A percentile compares a stretch with the other conserved stretches of the same genome.
phyloP scores from a whole-genome alignment of 2,113 vertebrate genomes.

The Terrapene triunguis region DNA sequence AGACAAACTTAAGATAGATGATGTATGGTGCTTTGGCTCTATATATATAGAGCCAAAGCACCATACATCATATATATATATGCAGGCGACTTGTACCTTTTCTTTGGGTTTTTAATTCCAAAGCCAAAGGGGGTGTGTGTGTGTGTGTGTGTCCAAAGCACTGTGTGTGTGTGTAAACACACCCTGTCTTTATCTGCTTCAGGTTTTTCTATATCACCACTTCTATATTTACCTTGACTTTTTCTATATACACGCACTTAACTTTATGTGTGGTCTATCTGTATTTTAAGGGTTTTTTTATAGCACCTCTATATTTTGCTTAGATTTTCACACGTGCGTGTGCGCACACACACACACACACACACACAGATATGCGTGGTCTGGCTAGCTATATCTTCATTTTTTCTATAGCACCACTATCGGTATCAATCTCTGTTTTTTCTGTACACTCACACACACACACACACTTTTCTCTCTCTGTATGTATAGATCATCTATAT shows the following conservation, averaged over 20 bases:
- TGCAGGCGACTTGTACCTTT: no score
- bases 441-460: not conserved
- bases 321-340: not conserved
- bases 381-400: not conserved
- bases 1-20: not conserved
- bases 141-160: no score
- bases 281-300: constrained; percentile 46
- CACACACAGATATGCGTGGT: constrained; percentile 33
- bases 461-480: rapidly evolving
- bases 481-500: not conserved
- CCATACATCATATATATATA: no score
- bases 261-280: constrained; percentile 43
- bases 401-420: constrained; percentile 8
- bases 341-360: constrained; percentile 11
- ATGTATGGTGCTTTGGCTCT: not conserved
- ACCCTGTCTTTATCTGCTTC: constrained; percentile 10
- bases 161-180: rapidly evolving
- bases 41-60: no score
- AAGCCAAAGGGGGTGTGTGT: no score
- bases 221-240: not conserved
- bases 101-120: no score
- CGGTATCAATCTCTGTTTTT: not conserved
- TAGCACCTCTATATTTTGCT: constrained; percentile 70
- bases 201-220: not conserved
- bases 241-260: not conserved